Base-by-base conservation (phyloP, 1,140 invertebrate species). In the Grapholita molesta region DNA sequence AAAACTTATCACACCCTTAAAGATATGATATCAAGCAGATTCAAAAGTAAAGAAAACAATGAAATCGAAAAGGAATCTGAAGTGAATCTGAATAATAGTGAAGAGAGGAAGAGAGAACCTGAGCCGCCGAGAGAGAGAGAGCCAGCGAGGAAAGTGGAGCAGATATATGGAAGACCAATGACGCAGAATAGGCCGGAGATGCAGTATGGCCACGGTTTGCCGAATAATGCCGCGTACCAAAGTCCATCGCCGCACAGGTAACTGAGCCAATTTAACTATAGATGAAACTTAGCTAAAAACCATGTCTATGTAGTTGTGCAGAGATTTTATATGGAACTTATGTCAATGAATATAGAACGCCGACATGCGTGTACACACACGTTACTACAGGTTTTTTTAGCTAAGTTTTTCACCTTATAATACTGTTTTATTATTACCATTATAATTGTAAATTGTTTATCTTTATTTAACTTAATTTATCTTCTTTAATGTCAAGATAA, bases 1-100 rank as follows among this genome's bases (percentile, higher is more conserved):
- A 95, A 96, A 84, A 97, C 96, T 0, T 97, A 97, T 81, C 95
- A 96, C 79, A 95, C 96, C 21, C 94, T 97, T 67, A 97, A 96
- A 92, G 96, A 96, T 82, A 96, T 97, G 93, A 96, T 97, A 78
- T 96, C 96, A 4, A 96, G 95, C 86, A 94, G 95, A 81, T 97
- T 97, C 83, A 95, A 95, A 78, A 94, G 92, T 69, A 94, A 94
- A 79, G 94, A 95, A n/a, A 91, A 81, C 64, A 87, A 83, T 76
- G 88, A 89, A 15, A 70, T 68, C 33, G 93, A 93, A 7, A 92
- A 93, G 15, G 94, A 95, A 76, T 81, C 84, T 73, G 93, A 94
- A 86, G 84, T 92, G 15, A 94, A 92, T 74, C 79, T 95, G 24
- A 95, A 95, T 83, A 95, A 95, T 33, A 93, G 92, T 48, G 94